Conservation (phyloP, 2,113 vertebrate species). For the Corvus moneduloides region DNA sequence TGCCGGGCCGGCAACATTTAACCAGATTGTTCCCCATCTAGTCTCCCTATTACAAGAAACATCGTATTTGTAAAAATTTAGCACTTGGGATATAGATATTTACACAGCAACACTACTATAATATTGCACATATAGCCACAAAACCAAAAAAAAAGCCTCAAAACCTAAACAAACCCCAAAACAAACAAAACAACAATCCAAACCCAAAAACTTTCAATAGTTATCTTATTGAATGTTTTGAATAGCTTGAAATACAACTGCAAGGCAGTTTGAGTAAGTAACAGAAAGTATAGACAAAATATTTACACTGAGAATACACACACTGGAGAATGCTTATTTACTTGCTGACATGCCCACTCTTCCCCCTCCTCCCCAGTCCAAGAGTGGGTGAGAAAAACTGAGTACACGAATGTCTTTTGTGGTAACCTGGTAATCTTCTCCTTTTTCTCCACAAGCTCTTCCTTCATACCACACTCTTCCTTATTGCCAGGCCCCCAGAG, state of each 20-base stretch:
- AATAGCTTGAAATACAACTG: neutral
- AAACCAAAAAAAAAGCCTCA: neutral
- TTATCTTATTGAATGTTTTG: neutral
- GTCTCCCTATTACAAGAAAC: neutral
- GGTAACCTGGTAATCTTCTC: conserved; percentile 41
- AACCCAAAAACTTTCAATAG: neutral
- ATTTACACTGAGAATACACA: neutral
- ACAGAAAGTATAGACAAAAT: neutral
- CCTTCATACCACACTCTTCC: neutral
- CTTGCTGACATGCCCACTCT: neutral
- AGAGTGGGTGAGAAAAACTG: neutral
- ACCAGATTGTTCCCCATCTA: neutral
- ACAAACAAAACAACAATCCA: neutral
- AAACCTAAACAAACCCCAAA: neutral
- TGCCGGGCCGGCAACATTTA: neutral
- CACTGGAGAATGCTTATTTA: neutral
- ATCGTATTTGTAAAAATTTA: neutral
- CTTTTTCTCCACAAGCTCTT: neutral
- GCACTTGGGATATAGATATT: neutral
- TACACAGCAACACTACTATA: neutral
- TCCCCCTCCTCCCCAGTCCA: neutral
- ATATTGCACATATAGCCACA: neutral
- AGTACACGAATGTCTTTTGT: neutral
- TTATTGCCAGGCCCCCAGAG: neutral
- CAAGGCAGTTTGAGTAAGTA: neutral